Evolutionary conservation across 2,113 vertebrate genomes (phyloP).

Genomic region (Hucho hucho): DNA sequence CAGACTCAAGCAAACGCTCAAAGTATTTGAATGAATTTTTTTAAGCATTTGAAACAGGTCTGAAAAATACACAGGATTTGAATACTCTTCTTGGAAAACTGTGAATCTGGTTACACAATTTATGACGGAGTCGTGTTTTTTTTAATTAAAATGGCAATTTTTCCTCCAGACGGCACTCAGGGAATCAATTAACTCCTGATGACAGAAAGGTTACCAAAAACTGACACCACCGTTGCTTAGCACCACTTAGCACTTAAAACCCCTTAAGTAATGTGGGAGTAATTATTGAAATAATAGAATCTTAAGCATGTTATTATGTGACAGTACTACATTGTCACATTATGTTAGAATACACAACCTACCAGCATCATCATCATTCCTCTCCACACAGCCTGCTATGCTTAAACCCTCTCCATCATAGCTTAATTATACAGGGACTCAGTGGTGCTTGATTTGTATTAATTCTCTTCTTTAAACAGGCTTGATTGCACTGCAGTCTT

Average conservation of each 20-base stretch:
- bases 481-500: conserved; percentile 38
- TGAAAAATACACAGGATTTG: not conserved
- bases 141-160: not conserved
- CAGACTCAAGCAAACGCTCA: too few relatives aligned
- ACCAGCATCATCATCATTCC: not conserved
- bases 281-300: conserved; percentile 27
- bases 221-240: conserved; percentile 14
- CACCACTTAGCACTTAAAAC: conserved; percentile 38
- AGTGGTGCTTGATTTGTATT: conserved; percentile 40
- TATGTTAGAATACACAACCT: not conserved
- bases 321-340: not conserved
- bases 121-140: not conserved
- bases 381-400: not conserved
- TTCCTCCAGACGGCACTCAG: not conserved
- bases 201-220: conserved; percentile 15
- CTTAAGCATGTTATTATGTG: conserved; percentile 21
- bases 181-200: conserved; percentile 27
- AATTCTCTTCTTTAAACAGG: conserved; percentile 42
- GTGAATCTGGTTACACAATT: not conserved
- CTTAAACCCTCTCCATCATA: conserved; percentile 11
- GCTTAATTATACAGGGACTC: conserved; percentile 21
- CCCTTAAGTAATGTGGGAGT: conserved; percentile 17
- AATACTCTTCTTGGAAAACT: not conserved
- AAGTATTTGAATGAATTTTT: too few relatives aligned
- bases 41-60: not conserved